Evolutionary conservation across 2,888 invertebrate species (phyloP), one percentile per base, ranked within the genome.

Genomic region (Panorpa germanica): DNA sequence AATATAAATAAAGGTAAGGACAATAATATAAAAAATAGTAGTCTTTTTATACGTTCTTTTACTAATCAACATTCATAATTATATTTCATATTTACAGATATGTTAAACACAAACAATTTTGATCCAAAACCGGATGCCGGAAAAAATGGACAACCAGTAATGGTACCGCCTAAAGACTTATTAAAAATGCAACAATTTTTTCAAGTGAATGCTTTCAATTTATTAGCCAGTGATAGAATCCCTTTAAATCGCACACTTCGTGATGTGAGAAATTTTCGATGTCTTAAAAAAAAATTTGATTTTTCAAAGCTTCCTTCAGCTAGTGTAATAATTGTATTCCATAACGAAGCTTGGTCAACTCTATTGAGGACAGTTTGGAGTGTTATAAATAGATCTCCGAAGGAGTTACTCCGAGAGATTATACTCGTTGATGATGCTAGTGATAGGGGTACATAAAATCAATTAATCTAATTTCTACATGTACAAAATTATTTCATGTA

Each of bases 341-440:
- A 98, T 51, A 98, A 98, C 50, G 98, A 98, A 57, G 96, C 96
- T 0, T 96, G 91, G 90, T 93, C 95, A 3, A 95, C 96, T 0
- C 62, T 98, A 8, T 59, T 96, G 43, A 63, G 98, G 31, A 96
- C 95, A 2, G 77, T 96, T 15, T 83, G 86, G 63, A 93, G 91
- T 43, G 88, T 90, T 23, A 77, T 96, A 34, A 70, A 78, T 47
- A 64, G 93, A 39, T 88, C 95, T 3, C 91, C 93, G 1, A 50
- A 52, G 9, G 47, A 63, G 34, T 54, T 93, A 23, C 52, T 98
- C 8, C 59, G 69, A 41, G 88, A 90, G 56, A 78, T 90, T 37
- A 71, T 90, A 40, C 60, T 90, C 11, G 82, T 90, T 1, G 90
- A 90, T 52, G 90, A 90, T 56, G 76, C 77, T 35, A 86, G 86